Percentiles rank a stretch among this genome's conserved stretches.
Conservation (phyloP, 2,113 vertebrate species). For the Hypocryptadius cinnamomeus region DNA sequence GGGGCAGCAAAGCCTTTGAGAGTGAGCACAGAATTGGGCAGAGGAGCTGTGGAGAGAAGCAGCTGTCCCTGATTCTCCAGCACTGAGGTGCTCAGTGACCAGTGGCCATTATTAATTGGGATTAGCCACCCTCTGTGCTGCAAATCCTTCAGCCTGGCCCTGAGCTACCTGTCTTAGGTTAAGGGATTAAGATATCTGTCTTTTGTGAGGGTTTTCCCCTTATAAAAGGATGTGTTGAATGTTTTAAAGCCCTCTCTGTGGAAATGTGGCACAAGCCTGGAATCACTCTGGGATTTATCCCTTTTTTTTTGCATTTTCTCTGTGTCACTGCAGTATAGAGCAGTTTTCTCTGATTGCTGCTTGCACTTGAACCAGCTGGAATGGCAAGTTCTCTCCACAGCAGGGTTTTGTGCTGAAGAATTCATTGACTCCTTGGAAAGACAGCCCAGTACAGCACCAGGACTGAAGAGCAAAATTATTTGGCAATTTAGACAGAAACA, state of each 20-base stretch:
- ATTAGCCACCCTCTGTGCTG: not conserved
- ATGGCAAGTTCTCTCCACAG: not conserved
- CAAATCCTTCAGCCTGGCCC: not conserved
- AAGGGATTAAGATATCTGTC: not conserved
- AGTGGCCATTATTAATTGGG: not conserved
- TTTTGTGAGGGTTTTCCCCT: not conserved
- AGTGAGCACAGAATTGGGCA: not conserved
- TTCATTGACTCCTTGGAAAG: not conserved
- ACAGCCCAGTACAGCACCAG: not conserved
- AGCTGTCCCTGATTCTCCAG: not conserved
- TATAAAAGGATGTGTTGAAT: not conserved
- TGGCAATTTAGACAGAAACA: not conserved
- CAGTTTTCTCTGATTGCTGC: not conserved
- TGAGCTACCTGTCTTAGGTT: not conserved
- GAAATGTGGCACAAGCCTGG: rapidly evolving
- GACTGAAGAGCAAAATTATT: not conserved
- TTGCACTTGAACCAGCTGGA: not conserved
- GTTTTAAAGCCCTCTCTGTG: not conserved
- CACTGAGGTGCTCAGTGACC: not conserved
- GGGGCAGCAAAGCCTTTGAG: not conserved
- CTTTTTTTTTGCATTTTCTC: not conserved
- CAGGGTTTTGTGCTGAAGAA: not conserved
- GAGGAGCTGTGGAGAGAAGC: not conserved
- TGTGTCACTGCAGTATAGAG: not conserved
- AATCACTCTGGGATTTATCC: not conserved